These are phyloP conservation scores for Toxotes lorentzi DNA, from an alignment of 2,797 vertebrate species.

Conservation along the genomic window DNA sequence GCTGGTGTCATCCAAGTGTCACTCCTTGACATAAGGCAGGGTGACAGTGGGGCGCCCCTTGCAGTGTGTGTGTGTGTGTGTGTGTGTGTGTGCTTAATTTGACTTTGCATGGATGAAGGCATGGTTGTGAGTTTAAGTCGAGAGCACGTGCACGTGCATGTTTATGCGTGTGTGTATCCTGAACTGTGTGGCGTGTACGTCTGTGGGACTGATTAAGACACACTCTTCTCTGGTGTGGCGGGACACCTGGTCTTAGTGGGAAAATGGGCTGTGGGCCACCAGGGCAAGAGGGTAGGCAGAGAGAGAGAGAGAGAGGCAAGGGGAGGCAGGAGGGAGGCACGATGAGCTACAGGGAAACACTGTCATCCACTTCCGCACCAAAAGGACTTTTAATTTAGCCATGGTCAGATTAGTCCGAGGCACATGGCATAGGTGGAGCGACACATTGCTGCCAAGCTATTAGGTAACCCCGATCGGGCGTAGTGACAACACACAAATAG, in stretches of 20 bases:
- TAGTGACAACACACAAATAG: slow-evolving; percentile 69
- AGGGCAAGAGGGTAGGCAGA: slow-evolving; percentile 68
- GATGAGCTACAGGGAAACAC: slow-evolving; percentile 70
- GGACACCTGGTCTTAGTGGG: slow-evolving; percentile 80
- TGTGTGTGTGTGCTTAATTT: slow-evolving; percentile 53
- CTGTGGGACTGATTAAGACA: slow-evolving; percentile 76
- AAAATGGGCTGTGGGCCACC: slow-evolving; percentile 76
- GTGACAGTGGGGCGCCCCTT: slow-evolving; percentile 71
- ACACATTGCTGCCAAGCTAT: slow-evolving; percentile 72
- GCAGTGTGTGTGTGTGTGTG: slow-evolving; percentile 48
- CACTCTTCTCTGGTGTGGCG: slow-evolving; percentile 60
- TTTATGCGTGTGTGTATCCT: neutral
- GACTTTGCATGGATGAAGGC: slow-evolving; percentile 67
- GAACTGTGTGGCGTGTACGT: slow-evolving; percentile 41
- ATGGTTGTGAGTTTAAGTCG: slow-evolving; percentile 33
- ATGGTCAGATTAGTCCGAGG: slow-evolving; percentile 71
- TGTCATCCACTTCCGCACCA: slow-evolving; percentile 79
- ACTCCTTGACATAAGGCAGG: slow-evolving; percentile 80
- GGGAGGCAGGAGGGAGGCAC: slow-evolving; percentile 56
- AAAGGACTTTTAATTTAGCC: slow-evolving; percentile 85
- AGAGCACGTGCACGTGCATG: slow-evolving; percentile 23
- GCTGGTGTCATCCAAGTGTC: slow-evolving; percentile 85
- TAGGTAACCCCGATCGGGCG: slow-evolving; percentile 72
- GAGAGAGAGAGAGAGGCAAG: slow-evolving; percentile 48
- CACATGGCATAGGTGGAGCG: slow-evolving; percentile 74